A percentile compares a stretch with the other conserved stretches of the same genome.
Evolutionary conservation across 1,140 invertebrate species (phyloP).

Genomic region (Caenorhabditis remanei): DNA sequence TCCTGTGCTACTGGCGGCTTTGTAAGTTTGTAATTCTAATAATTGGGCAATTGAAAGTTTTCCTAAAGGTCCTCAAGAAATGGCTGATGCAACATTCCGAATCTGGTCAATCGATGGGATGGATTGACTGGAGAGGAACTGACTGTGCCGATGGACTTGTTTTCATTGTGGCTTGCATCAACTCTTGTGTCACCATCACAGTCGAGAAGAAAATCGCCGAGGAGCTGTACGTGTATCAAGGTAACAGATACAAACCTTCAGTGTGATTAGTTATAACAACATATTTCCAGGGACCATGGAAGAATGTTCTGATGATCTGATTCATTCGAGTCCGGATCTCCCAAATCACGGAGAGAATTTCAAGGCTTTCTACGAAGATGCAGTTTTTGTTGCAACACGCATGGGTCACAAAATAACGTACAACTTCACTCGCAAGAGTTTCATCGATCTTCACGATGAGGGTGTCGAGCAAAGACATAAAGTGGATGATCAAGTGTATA

Average conservation of each 20-base stretch:
- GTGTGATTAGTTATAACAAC: background rate
- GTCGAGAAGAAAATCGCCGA: background rate
- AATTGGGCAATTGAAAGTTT: background rate
- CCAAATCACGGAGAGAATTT: background rate
- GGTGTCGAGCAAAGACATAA: background rate
- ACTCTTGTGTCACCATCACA: background rate
- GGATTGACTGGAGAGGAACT: slow-evolving; percentile 3
- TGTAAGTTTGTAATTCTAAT: background rate
- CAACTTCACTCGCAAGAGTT: slow-evolving; percentile 1
- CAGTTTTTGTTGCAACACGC: background rate
- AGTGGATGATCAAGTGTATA: background rate
- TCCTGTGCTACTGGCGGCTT: background rate
- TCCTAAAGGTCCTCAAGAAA: background rate
- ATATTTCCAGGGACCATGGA: background rate
- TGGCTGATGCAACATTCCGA: slow-evolving; percentile 27
- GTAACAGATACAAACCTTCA: background rate
- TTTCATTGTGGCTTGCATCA: background rate
- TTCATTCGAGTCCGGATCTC: background rate
- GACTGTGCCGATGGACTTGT: background rate
- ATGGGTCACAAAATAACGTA: slow-evolving; percentile 22
- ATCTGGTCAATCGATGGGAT: slow-evolving; percentile 5
- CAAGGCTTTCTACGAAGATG: background rate
- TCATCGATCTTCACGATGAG: background rate
- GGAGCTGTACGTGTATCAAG: background rate
- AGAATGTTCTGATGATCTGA: slow-evolving; percentile 8